Evolutionary conservation across 2,113 vertebrate species (phyloP), one percentile per base, ranked within the genome.

Genomic region (Anguilla japonica): DNA sequence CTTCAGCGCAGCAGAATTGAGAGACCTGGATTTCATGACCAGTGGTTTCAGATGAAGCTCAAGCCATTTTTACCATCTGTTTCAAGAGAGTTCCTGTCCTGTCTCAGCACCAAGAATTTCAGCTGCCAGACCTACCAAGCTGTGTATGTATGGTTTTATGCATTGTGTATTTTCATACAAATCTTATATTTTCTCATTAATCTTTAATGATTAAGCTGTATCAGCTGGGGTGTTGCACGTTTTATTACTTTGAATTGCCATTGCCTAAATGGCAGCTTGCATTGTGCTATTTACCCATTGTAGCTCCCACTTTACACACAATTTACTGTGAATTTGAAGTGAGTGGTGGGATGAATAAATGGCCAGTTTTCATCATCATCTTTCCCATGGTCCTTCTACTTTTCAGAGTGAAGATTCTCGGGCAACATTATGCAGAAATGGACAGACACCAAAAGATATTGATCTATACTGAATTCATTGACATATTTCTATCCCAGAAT

Each of bases 81-180:
- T 22, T 93, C 94, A 9, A 8, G 46, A 0, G 56, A 86, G 41
- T 95, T 95, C 91, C 91, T 96, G 75, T 93, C 92, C 80, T 93
- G 67, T 89, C 85, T 95, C 0, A 0, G 80, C 86, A 88, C 89
- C 3, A 90, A 5, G 39, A 82, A 11, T 16, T 26, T 95, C 2
- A 93, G 87, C 15, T 95, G 95, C 88, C 90, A 80, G 82, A 89
- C 91, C 88, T 96, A 89, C 91, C 93, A 93, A 83, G 83, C 46
- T 0, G 88, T 95, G 95, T 96, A 84, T 90, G 92, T 92, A 22
- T 41, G 84, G 20, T 80, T 14, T 71, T 78, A 75, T 83, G 80
- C n/a, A 84, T 82, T 57, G 80, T 88, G 71, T 67, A 83, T 85
- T 81, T 20, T 82, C 39, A 88, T 56, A 85, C 41, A 43, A 29